Conservation (phyloP, 2,113 vertebrate genomes). For the Pterophyllum scalare region DNA sequence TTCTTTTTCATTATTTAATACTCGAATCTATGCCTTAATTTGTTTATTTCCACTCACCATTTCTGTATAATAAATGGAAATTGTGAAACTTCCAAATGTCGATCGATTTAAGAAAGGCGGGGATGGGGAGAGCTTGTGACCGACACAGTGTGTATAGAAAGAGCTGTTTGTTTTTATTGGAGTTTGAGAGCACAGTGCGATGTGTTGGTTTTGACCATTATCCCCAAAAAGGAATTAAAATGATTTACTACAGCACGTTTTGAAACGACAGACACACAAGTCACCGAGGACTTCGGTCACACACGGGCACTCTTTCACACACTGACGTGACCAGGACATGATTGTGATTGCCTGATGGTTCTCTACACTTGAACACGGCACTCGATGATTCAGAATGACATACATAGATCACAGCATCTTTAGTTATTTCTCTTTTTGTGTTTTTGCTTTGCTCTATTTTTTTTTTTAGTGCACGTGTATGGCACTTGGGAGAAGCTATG, state of each 20-base stretch:
- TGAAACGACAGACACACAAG: slow-evolving; percentile 69
- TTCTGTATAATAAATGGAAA: slow-evolving; percentile 53
- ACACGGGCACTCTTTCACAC: slow-evolving; percentile 42
- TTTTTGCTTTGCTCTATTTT: slow-evolving; percentile 70
- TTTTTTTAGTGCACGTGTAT: slow-evolving; percentile 77
- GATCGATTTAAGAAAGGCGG: background rate
- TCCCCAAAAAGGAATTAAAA: slow-evolving; percentile 69
- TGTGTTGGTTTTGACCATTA: slow-evolving; percentile 69
- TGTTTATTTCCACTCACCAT: slow-evolving; percentile 39
- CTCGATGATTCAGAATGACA: slow-evolving; percentile 73
- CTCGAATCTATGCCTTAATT: slow-evolving; percentile 53
- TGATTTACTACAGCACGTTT: slow-evolving; percentile 73
- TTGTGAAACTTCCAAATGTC: background rate
- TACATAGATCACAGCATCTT: slow-evolving; percentile 83
- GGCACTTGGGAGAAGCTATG: slow-evolving; percentile 80
- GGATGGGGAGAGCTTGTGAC: background rate
- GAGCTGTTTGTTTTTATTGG: slow-evolving; percentile 81
- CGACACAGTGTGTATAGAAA: slow-evolving; percentile 63
- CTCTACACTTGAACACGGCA: slow-evolving; percentile 71
- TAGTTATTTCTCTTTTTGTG: slow-evolving; percentile 73
- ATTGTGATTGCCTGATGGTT: slow-evolving; percentile 70
- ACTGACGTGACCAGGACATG: slow-evolving; percentile 38
- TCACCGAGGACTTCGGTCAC: slow-evolving; percentile 55
- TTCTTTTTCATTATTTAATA: slow-evolving; percentile 28
- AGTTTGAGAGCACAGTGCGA: slow-evolving; percentile 79